A percentile compares a stretch with the other conserved stretches of the same genome.
Evolutionary conservation across 2,888 invertebrate species (phyloP).

Genomic region (Xestia c-nigrum): DNA sequence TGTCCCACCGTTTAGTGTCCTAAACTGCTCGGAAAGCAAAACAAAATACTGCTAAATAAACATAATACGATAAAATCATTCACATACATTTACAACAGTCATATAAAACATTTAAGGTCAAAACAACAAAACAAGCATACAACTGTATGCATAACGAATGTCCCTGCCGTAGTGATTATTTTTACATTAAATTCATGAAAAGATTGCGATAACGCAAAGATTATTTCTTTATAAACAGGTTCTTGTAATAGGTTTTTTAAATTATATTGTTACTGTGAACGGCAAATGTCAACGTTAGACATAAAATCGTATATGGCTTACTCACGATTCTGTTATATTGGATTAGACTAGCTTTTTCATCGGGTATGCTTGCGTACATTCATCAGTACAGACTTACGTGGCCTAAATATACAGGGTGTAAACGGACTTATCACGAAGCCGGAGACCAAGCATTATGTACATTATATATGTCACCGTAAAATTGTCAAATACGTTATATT

Average conservation of each 20-base stretch:
- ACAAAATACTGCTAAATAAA: slow-evolving; percentile 31
- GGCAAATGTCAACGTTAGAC: slow-evolving; percentile 37
- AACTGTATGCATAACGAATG: slow-evolving; percentile 35
- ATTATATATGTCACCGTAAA: too few species aligned
- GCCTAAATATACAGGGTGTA: neutral
- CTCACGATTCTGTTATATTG: slow-evolving; percentile 39
- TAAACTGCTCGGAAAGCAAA: slow-evolving; percentile 21
- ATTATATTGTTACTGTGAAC: slow-evolving; percentile 28
- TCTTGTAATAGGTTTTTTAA: slow-evolving; percentile 42
- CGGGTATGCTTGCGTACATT: neutral
- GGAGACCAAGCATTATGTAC: too few species aligned
- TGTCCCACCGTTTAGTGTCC: slow-evolving; percentile 19
- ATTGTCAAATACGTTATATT: too few species aligned
- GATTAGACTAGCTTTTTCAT: neutral
- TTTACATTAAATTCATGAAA: slow-evolving; percentile 43
- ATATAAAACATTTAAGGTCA: slow-evolving; percentile 33
- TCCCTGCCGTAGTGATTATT: slow-evolving; percentile 43
- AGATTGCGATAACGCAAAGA: slow-evolving; percentile 41
- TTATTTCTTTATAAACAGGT: slow-evolving; percentile 32
- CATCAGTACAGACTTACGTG: neutral
- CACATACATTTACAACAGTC: neutral
- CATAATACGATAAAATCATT: slow-evolving; percentile 11
- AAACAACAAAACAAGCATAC: slow-evolving; percentile 26
- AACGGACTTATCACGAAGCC: neutral
- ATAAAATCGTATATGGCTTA: slow-evolving; percentile 6